Conservation (phyloP, 2,888 invertebrate species). For the Ormyrus rosae region DNA sequence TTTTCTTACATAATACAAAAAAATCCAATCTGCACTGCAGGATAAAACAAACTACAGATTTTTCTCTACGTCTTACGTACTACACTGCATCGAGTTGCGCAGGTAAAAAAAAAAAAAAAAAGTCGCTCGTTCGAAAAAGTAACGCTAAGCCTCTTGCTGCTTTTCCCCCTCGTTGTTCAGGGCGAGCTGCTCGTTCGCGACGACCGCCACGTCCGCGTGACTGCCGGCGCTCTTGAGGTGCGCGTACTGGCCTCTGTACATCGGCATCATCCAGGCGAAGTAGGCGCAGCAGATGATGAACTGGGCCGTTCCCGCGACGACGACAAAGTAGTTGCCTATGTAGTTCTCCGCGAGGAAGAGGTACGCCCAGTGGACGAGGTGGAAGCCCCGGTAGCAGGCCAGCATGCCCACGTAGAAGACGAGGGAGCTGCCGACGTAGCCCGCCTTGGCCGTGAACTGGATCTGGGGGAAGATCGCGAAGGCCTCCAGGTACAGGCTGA, state of each 20-base stretch:
- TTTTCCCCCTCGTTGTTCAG: not conserved
- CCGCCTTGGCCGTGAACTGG: constrained; percentile 14
- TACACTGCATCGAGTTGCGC: too few relatives aligned
- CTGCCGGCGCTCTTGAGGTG: constrained; percentile 16
- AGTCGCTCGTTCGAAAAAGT: not conserved
- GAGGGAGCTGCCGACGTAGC: constrained; percentile 48
- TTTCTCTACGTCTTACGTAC: too few relatives aligned
- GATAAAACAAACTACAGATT: too few relatives aligned
- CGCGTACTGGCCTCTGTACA: constrained; percentile 41
- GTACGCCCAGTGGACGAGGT: constrained; percentile 52
- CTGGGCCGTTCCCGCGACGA: constrained; percentile 23
- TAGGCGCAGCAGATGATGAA: constrained; percentile 43
- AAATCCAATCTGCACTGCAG: too few relatives aligned
- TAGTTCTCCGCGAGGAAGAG: not conserved
- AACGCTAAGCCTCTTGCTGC: not conserved
- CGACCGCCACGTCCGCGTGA: not conserved
- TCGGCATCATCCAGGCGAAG: constrained; percentile 49
- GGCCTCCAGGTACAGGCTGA: constrained; percentile 46
- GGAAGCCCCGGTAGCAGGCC: constrained; percentile 46
- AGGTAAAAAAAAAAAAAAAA: not conserved
- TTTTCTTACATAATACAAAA: too few relatives aligned
- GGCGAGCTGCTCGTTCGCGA: not conserved
- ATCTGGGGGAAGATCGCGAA: constrained; percentile 52
- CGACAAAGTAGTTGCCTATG: constrained; percentile 25
- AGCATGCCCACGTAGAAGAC: constrained; percentile 53